These are phyloP conservation scores for Tinea trinotella DNA, from an alignment of 2,888 invertebrate genomes.

Conservation along the genomic window DNA sequence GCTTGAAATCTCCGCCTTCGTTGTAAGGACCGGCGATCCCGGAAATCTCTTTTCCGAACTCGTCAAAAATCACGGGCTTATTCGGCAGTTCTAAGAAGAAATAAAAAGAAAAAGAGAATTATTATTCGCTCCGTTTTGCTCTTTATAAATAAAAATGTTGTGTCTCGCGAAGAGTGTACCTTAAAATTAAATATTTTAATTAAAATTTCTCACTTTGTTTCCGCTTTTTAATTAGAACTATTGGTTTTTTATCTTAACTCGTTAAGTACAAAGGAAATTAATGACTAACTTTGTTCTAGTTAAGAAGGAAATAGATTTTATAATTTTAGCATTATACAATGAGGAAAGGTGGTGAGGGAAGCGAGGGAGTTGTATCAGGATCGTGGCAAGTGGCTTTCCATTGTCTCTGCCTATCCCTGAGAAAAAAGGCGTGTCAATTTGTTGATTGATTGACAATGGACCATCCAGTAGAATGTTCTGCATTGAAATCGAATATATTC, in stretches of 20 bases:
- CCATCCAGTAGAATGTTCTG: too few relatives aligned
- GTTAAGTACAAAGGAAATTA: neutral
- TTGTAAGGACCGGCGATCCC: constrained; percentile 80
- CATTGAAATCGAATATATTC: too few relatives aligned
- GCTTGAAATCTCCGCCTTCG: constrained; percentile 80
- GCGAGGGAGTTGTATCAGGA: too few relatives aligned
- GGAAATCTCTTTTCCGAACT: constrained; percentile 76
- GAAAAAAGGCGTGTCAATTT: too few relatives aligned
- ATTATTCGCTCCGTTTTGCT: neutral
- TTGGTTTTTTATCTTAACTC: neutral
- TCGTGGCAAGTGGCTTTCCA: too few relatives aligned
- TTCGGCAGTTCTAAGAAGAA: constrained; percentile 78
- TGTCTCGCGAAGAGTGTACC: neutral
- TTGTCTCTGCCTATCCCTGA: too few relatives aligned
- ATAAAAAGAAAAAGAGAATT: constrained; percentile 19
- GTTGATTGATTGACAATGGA: too few relatives aligned
- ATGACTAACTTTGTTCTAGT: too few relatives aligned
- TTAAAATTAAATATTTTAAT: neutral
- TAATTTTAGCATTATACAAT: too few relatives aligned
- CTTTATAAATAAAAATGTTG: constrained; percentile 8
- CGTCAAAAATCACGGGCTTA: constrained; percentile 81
- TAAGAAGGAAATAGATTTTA: too few relatives aligned
- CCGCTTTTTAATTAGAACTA: neutral
- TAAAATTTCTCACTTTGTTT: neutral
- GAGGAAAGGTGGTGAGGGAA: too few relatives aligned